Evolutionary conservation across 2,113 vertebrate genomes (phyloP).

Genomic region (Neolamprologus sp.): DNA sequence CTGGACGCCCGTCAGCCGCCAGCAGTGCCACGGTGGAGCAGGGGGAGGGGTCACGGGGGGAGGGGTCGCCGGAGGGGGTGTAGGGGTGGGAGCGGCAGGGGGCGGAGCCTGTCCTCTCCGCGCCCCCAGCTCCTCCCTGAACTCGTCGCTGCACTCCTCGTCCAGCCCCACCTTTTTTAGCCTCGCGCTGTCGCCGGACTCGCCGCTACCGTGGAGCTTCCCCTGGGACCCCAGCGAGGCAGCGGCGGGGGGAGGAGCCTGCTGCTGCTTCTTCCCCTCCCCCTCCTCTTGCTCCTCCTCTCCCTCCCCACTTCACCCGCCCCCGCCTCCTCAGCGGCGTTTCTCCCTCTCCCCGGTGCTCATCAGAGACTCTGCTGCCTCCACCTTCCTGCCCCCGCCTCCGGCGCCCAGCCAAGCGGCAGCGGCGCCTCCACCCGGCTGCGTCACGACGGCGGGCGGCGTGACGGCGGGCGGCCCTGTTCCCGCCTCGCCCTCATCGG

Average conservation of each 20-base stretch:
- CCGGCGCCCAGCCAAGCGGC: constrained; percentile 66
- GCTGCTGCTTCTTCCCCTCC: constrained; percentile 75
- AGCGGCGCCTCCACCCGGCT: constrained; percentile 63
- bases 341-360: constrained; percentile 79
- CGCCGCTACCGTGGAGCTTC: constrained; percentile 77
- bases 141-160: constrained; percentile 79
- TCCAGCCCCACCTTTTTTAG: constrained; percentile 86
- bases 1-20: constrained; percentile 88
- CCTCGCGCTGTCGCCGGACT: constrained; percentile 80
- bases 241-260: constrained; percentile 65
- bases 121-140: constrained; percentile 76
- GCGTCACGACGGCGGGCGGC: constrained; percentile 20
- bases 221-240: constrained; percentile 71
- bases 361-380: constrained; percentile 58
- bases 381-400: constrained; percentile 59
- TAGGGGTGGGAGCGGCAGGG: constrained; percentile 64
- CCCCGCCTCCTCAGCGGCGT: constrained; percentile 75
- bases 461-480: constrained; percentile 26
- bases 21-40: constrained; percentile 74
- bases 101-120: constrained; percentile 72
- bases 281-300: constrained; percentile 71
- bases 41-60: constrained; percentile 42
- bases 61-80: constrained; percentile 63
- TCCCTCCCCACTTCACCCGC: constrained; percentile 69
- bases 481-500: constrained; percentile 76